Evolutionary conservation across 2,113 vertebrate species (phyloP).

Genomic region (Entelurus aequoreus): DNA sequence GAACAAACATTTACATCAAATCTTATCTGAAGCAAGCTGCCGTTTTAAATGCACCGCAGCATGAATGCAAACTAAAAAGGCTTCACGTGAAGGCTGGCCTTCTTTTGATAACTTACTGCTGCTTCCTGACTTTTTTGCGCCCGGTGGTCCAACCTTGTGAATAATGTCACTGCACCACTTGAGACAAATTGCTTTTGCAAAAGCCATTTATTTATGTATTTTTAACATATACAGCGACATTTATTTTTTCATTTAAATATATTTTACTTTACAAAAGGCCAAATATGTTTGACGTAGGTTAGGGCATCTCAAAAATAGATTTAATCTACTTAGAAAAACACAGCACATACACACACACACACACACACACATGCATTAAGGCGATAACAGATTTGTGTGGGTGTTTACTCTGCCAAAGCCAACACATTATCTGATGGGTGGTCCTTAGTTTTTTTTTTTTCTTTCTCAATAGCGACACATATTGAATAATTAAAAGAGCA

Average conservation of each 20-base stretch:
- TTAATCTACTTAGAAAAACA: constrained; percentile 27
- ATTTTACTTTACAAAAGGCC: neutral
- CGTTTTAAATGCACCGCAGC: constrained; percentile 2
- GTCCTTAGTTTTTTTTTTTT: constrained; percentile 21
- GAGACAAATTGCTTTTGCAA: neutral
- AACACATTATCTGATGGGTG: constrained; percentile 54
- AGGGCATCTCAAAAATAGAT: constrained; percentile 2
- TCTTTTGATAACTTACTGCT: constrained; percentile 8
- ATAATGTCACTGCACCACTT: constrained; percentile 3
- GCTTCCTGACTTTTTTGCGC: too few relatives aligned
- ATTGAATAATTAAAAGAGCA: constrained; percentile 63
- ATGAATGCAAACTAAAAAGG: neutral
- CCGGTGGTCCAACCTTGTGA: neutral
- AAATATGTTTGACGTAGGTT: neutral
- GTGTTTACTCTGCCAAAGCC: constrained; percentile 52
- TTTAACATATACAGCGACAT: neutral
- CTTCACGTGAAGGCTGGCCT: neutral
- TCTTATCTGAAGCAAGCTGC: constrained; percentile 1
- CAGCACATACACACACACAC: neutral
- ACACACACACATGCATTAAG: constrained; percentile 24
- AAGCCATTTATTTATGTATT: too few relatives aligned
- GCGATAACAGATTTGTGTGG: constrained; percentile 52
- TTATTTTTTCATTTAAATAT: neutral
- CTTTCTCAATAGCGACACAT: constrained; percentile 34
- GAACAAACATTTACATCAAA: neutral